These are phyloP conservation scores for Ectemnius lituratus DNA, from an alignment of 2,888 invertebrate genomes.

Conservation along the genomic window DNA sequence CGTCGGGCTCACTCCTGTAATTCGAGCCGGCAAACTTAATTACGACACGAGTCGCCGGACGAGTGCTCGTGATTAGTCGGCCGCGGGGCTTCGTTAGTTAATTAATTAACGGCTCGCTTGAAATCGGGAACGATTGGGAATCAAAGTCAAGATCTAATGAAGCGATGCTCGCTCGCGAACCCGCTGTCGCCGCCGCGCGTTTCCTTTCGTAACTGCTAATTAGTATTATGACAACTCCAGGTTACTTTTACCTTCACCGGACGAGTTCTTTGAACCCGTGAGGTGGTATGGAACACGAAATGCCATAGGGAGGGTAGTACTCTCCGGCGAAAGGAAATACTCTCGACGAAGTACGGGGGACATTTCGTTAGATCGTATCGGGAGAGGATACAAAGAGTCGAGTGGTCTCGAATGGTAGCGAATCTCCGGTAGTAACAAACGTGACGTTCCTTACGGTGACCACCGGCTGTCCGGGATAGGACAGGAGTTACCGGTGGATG, in stretches of 20 bases:
- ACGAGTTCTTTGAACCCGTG: too few relatives aligned
- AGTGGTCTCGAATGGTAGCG: slow-evolving; percentile 44
- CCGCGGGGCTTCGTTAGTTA: slow-evolving; percentile 35
- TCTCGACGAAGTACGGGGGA: neutral
- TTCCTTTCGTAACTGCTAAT: slow-evolving; percentile 1
- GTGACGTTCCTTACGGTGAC: slow-evolving; percentile 46
- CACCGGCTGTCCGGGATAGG: slow-evolving; percentile 36
- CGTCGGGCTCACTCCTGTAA: slow-evolving; percentile 30
- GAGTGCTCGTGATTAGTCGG: slow-evolving; percentile 26
- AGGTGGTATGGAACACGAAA: too few relatives aligned
- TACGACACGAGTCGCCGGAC: slow-evolving; percentile 39
- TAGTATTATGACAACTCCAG: neutral
- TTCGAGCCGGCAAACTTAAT: slow-evolving; percentile 57
- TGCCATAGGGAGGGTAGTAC: too few relatives aligned
- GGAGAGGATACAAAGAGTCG: slow-evolving; percentile 37
- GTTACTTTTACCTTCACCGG: neutral
- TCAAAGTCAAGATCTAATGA: slow-evolving; percentile 39
- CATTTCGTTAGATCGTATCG: slow-evolving; percentile 44
- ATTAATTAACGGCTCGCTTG: slow-evolving; percentile 54
- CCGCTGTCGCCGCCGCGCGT: too few relatives aligned
- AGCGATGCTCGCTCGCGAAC: slow-evolving; percentile 26
- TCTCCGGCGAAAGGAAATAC: too few relatives aligned
- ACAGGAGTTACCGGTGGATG: slow-evolving; percentile 32
- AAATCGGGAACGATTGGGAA: slow-evolving; percentile 50
- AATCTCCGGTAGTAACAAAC: slow-evolving; percentile 48